Evolutionary conservation across 2,113 vertebrate species (phyloP).

Genomic region (Anguilla japonica): DNA sequence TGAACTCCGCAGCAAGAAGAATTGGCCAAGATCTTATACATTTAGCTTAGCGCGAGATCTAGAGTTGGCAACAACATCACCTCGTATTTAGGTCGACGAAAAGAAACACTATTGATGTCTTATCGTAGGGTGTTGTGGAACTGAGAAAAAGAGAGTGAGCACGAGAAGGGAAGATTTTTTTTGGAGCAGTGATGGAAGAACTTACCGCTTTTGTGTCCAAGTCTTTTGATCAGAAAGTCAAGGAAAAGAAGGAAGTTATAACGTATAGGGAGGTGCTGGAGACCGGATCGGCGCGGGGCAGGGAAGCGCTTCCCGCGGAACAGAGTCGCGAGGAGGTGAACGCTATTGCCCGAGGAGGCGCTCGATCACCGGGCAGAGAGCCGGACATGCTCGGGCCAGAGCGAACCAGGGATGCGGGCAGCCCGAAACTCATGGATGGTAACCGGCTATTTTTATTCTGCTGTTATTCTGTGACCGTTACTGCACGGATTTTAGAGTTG

Average conservation of each 20-base stretch:
- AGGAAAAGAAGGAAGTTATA: constrained; percentile 95
- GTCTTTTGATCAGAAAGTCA: constrained; percentile 97
- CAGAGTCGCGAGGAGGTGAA: constrained; percentile 81
- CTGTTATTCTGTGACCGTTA: background rate
- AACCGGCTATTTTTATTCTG: constrained; percentile 47
- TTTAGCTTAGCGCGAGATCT: constrained; percentile 59
- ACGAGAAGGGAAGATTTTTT: constrained; percentile 50
- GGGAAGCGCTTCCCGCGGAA: constrained; percentile 77
- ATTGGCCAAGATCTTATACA: constrained; percentile 74
- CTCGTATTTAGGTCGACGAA: constrained; percentile 66
- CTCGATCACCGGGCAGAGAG: constrained; percentile 83
- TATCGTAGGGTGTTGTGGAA: constrained; percentile 76
- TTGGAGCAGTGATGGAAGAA: constrained; percentile 88
- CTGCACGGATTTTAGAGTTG: background rate
- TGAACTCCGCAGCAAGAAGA: constrained; percentile 81
- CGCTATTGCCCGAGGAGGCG: constrained; percentile 72
- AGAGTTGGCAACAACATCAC: constrained; percentile 70
- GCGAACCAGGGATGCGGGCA: constrained; percentile 80
- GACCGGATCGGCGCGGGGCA: constrained; percentile 83
- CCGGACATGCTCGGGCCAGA: constrained; percentile 87
- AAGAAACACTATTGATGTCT: constrained; percentile 83
- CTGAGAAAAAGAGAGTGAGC: constrained; percentile 57
- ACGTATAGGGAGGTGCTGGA: constrained; percentile 95
- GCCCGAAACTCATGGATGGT: constrained; percentile 93
- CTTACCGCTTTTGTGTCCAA: constrained; percentile 97